Evolutionary conservation across 2,797 vertebrate species (phyloP).

Genomic region (Phrynocephalus guinanensis): DNA sequence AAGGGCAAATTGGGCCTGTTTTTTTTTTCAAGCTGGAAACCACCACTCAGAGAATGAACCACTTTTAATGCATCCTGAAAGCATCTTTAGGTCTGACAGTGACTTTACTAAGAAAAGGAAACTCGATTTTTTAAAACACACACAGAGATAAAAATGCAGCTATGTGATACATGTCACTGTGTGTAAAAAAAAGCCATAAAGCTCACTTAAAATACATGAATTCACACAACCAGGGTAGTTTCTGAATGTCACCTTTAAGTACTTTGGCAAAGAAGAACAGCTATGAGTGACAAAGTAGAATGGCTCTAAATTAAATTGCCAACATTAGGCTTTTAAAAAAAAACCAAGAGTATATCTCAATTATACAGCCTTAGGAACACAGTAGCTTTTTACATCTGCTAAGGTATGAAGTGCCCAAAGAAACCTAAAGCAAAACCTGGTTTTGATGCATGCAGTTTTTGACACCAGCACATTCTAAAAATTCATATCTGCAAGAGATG

Average conservation of each 20-base stretch:
- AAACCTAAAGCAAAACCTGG: not conserved
- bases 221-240: not conserved
- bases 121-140: not conserved
- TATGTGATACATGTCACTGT: not conserved
- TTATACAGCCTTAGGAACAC: not conserved
- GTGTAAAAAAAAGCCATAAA: not conserved
- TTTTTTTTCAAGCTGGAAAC: not conserved
- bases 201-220: not conserved
- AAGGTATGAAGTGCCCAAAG: not conserved
- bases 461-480: not conserved
- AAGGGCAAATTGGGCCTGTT: not conserved
- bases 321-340: not conserved
- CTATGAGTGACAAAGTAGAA: conserved; percentile 3
- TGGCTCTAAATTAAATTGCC: conserved; percentile 5
- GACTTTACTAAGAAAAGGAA: conserved; percentile 8
- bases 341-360: not conserved
- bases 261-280: not conserved
- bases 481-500: conserved; percentile 35
- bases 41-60: not conserved
- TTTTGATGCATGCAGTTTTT: conserved; percentile 19
- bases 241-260: not conserved
- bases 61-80: not conserved
- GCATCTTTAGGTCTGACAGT: not conserved
- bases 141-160: conserved; percentile 9
- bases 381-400: not conserved